Conservation (phyloP, 2,888 invertebrate genomes). For the Trissolcus brochymenae region DNA sequence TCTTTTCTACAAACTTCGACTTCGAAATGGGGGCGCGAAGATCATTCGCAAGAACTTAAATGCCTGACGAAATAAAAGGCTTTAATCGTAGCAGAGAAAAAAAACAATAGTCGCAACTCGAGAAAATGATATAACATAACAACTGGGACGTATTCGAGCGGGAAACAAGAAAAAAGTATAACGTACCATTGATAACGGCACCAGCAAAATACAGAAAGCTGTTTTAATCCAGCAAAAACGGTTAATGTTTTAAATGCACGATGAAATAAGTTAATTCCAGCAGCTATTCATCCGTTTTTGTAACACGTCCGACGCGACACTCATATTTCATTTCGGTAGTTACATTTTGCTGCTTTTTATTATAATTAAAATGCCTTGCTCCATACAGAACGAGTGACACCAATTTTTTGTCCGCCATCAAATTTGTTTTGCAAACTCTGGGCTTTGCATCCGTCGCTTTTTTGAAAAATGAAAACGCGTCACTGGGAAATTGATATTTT, state of each 20-base stretch:
- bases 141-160: slow-evolving; percentile 10
- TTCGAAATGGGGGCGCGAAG: slow-evolving; percentile 65
- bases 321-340: slow-evolving; percentile 18
- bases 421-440: too few species aligned
- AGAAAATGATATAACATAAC: slow-evolving; percentile 34
- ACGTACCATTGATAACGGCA: slow-evolving; percentile 26
- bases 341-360: slow-evolving; percentile 16
- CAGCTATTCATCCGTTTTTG: slow-evolving; percentile 21
- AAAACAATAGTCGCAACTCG: slow-evolving; percentile 18
- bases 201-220: slow-evolving; percentile 18
- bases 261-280: slow-evolving; percentile 31
- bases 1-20: slow-evolving; percentile 63
- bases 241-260: slow-evolving; percentile 30
- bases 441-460: too few species aligned
- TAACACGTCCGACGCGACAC: slow-evolving; percentile 15
- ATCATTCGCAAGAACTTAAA: slow-evolving; percentile 58
- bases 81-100: slow-evolving; percentile 39
- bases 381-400: background rate
- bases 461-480: too few species aligned
- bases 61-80: slow-evolving; percentile 54
- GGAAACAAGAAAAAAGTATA: slow-evolving; percentile 9
- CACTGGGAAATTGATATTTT: too few species aligned
- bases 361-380: slow-evolving; percentile 11
- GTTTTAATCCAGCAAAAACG: slow-evolving; percentile 33
- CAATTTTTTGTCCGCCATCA: background rate